phyloP scores from a whole-genome alignment of 2,888 invertebrate genomes.

The Amiota mariae region DNA sequence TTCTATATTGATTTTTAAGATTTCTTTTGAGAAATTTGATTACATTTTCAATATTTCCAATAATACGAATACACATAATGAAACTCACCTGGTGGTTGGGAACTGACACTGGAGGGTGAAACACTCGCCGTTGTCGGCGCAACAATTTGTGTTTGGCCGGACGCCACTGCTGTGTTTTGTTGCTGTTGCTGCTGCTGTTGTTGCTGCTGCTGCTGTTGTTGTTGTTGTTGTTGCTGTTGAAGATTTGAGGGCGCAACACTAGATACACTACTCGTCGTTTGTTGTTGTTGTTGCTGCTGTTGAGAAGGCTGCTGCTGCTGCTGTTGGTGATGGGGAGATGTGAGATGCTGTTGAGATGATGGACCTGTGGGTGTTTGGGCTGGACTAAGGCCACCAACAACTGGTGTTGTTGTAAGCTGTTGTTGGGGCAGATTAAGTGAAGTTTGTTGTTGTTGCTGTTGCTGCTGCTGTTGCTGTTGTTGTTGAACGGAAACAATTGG shows the following conservation, averaged over 20 bases:
- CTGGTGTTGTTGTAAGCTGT: slow-evolving; percentile 66
- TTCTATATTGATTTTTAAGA: too few relatives aligned
- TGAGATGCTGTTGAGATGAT: slow-evolving; percentile 63
- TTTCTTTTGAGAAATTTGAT: too few relatives aligned
- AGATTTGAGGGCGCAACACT: slow-evolving; percentile 68
- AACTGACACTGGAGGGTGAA: slow-evolving; percentile 77
- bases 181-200: slow-evolving; percentile 58
- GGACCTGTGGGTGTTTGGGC: slow-evolving; percentile 67
- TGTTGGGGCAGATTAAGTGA: slow-evolving; percentile 62
- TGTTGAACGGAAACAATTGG: slow-evolving; percentile 70
- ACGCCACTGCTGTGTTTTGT: slow-evolving; percentile 73
- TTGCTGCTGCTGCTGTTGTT: slow-evolving; percentile 53
- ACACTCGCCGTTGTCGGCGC: slow-evolving; percentile 78
- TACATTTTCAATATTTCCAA: neutral
- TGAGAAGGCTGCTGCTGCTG: slow-evolving; percentile 45
- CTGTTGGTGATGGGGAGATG: slow-evolving; percentile 67
- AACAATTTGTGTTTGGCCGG: slow-evolving; percentile 74
- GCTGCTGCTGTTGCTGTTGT: slow-evolving; percentile 61
- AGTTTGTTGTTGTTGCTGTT: slow-evolving; percentile 57
- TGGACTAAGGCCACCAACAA: slow-evolving; percentile 68
- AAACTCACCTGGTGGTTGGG: slow-evolving; percentile 74
- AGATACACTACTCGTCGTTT: slow-evolving; percentile 65
- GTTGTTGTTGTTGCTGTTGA: slow-evolving; percentile 55
- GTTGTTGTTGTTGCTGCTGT: slow-evolving; percentile 49
- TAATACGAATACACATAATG: neutral